A percentile compares a stretch with the other conserved stretches of the same genome.
These are phyloP conservation scores for Phoeniculus purpureus DNA, from an alignment of 2,797 vertebrate species.

Conservation along the genomic window DNA sequence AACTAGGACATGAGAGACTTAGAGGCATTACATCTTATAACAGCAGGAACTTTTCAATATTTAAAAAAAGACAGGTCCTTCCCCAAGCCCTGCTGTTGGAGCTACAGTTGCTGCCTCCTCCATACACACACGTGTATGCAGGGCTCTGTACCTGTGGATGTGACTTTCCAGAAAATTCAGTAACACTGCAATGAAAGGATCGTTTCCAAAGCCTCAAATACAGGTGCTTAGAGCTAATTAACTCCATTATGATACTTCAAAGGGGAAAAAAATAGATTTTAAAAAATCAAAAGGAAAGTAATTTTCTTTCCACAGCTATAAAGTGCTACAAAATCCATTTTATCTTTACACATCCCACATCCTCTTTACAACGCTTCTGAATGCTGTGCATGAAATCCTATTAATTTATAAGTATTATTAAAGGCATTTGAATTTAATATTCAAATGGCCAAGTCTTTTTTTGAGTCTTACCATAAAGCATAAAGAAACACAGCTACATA, in stretches of 20 bases:
- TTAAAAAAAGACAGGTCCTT: not conserved
- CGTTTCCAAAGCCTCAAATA: constrained; percentile 32
- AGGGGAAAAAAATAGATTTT: not conserved
- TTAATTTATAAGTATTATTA: constrained; percentile 66
- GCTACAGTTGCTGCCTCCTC: not conserved
- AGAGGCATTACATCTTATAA: not conserved
- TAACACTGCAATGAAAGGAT: constrained; percentile 21
- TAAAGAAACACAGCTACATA: not conserved
- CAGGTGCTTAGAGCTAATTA: constrained; percentile 66
- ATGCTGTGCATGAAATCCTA: constrained; percentile 57
- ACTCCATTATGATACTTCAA: constrained; percentile 65
- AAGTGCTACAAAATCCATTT: constrained; percentile 52
- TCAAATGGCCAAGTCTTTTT: not conserved
- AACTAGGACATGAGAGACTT: not conserved
- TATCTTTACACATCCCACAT: constrained; percentile 56
- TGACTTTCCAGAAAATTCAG: constrained; percentile 39
- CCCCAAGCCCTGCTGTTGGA: not conserved
- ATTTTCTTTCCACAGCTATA: constrained; percentile 45
- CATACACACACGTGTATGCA: rapidly evolving
- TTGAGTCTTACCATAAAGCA: not conserved
- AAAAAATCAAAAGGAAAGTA: constrained; percentile 35
- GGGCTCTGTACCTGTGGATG: not conserved
- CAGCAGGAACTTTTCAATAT: not conserved
- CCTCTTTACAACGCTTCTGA: constrained; percentile 51
- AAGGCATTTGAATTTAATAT: constrained; percentile 48